Evolutionary conservation across 2,113 vertebrate genomes (phyloP), one percentile per base, ranked within the genome.

Genomic region (Maccullochella peelii): DNA sequence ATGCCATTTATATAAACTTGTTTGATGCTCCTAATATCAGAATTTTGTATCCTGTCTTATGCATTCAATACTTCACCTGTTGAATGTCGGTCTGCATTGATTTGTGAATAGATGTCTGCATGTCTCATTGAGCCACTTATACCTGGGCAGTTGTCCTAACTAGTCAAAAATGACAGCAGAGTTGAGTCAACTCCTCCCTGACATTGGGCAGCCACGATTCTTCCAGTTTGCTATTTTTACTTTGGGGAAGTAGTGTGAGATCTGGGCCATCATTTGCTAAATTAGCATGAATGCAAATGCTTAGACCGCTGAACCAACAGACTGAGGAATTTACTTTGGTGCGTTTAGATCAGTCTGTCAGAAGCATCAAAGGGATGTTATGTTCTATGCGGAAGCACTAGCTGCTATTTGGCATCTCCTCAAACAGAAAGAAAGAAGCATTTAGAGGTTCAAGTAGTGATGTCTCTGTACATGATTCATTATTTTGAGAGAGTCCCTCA

Each of bases 311-410:
- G 81, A 77, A 52, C 15, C 63, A 16, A n/a, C 81, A 79, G 58
- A 63, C 40, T 1, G 62, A 73, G 80, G 59, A 63, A 44, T 78
- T 61, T 25, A 69, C 78, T 82, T 72, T 76, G 40, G 49, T 59
- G 30, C 11, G 21, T 21, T 90, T 40, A 50, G 84, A 80, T 66
- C 49, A 38, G 44, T 27, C 36, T 81, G 83, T 76, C 85, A 70
- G 85, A 44, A 12, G 73, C 83, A 87, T 88, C 90, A 89, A 85
- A 89, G 87, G 63, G 49, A 79, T 30, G 69, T 86, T 78, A 57
- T 86, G 86, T 88, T 91, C 76, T 59, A 75, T 83, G 73, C 73
- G 52, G 73, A 82, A 52, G 42, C 63, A 74, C 42, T 5, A 40
- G 77, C 81, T 59, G 58, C 79, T 44, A 14, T 44, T 57, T 71